Conservation (phyloP, 2,113 vertebrate genomes). For the Sinocyclocheilus anophthalmus region DNA sequence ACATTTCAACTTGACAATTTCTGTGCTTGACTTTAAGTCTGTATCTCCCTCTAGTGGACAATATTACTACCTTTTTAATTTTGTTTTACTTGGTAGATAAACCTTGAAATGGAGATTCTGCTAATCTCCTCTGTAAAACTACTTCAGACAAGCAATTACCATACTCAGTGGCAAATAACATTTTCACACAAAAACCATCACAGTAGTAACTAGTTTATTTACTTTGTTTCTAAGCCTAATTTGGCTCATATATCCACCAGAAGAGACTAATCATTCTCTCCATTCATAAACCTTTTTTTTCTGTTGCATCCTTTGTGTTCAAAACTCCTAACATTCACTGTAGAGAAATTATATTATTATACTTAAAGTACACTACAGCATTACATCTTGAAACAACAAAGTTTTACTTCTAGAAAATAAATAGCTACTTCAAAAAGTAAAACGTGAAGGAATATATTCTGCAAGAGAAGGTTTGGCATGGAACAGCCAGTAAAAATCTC, state of each 20-base stretch:
- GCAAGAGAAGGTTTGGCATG: not conserved
- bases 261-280: not conserved
- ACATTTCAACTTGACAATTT: no score
- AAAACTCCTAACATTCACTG: no score
- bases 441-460: slow-evolving; percentile 1
- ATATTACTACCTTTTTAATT: not conserved
- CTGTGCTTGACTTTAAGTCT: no score
- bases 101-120: no score
- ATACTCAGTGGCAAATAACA: no score
- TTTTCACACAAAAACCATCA: not conserved
- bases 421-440: slow-evolving; percentile 38
- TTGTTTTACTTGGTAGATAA: no score
- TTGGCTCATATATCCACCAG: not conserved
- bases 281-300: not conserved
- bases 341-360: not conserved
- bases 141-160: not conserved
- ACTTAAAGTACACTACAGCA: slow-evolving; percentile 7
- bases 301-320: not conserved
- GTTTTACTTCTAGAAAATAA: slow-evolving; percentile 32
- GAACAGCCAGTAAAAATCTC: not conserved
- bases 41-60: not conserved
- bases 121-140: no score
- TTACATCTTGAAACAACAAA: not conserved
- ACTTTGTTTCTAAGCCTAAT: not conserved
- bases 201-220: slow-evolving; percentile 9